phyloP scores from a whole-genome alignment of 2,888 invertebrate species.

The Entomobrya proxima region DNA sequence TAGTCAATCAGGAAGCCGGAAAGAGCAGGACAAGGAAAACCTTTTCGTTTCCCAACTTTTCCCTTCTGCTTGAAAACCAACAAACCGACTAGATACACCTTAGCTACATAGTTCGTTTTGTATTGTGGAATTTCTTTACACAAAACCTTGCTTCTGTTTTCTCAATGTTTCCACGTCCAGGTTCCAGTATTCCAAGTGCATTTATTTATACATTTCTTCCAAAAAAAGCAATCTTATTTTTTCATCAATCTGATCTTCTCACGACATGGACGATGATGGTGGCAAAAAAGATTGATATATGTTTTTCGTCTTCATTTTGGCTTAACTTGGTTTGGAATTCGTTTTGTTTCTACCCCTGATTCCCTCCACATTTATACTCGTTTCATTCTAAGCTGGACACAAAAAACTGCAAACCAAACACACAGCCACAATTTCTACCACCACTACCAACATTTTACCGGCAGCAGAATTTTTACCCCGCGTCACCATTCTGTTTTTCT shows the following conservation, averaged over 20 bases:
- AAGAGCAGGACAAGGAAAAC: slow-evolving; percentile 57
- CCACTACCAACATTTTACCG: not conserved
- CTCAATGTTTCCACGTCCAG: not conserved
- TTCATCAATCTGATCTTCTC: slow-evolving; percentile 51
- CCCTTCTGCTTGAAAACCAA: not conserved
- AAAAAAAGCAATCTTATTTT: slow-evolving; percentile 29
- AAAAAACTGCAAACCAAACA: not conserved
- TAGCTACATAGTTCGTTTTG: not conserved
- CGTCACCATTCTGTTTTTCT: not conserved
- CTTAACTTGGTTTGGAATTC: slow-evolving; percentile 16
- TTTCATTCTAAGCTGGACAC: not conserved
- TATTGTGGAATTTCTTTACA: not conserved
- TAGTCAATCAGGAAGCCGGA: slow-evolving; percentile 59
- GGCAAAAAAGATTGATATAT: slow-evolving; percentile 49
- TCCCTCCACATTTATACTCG: not conserved
- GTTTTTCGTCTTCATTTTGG: slow-evolving; percentile 27
- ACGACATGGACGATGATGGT: slow-evolving; percentile 31
- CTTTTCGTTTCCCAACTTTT: slow-evolving; percentile 41
- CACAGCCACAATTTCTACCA: not conserved
- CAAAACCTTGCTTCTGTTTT: not conserved
- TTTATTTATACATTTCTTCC: not conserved
- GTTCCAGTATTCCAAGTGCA: not conserved
- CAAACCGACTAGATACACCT: not conserved
- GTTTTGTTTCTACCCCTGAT: not conserved
- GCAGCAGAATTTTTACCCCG: too few relatives aligned